A percentile compares a stretch with the other conserved stretches of the same genome.
Evolutionary conservation across 1,140 invertebrate species (phyloP).

Genomic region (Cyclina sinensis): DNA sequence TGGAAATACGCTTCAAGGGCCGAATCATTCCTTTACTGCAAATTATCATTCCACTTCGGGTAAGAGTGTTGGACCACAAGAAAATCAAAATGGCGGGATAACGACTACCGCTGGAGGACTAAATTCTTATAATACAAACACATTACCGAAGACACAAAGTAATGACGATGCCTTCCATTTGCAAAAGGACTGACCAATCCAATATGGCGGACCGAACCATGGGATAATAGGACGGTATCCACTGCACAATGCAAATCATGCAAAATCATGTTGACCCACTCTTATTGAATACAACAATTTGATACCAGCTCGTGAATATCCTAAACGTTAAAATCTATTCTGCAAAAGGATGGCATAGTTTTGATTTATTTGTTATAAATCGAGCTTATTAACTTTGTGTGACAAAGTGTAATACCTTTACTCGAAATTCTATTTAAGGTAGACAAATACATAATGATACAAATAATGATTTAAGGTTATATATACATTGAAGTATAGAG

Average conservation of each 20-base stretch:
- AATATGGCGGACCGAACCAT: slow-evolving; percentile 42
- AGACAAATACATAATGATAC: too few species aligned
- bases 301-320: slow-evolving; percentile 74
- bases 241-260: slow-evolving; percentile 64
- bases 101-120: slow-evolving; percentile 61
- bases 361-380: too few species aligned
- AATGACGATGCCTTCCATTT: slow-evolving; percentile 39
- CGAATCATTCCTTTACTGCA: slow-evolving; percentile 40
- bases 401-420: too few species aligned
- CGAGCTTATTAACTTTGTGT: too few species aligned
- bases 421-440: too few species aligned
- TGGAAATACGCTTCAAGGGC: neutral
- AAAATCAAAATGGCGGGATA: slow-evolving; percentile 65
- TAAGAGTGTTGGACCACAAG: neutral
- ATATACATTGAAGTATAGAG: too few species aligned
- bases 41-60: slow-evolving; percentile 49
- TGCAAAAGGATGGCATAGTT: too few species aligned
- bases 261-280: slow-evolving; percentile 74
- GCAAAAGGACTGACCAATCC: slow-evolving; percentile 64
- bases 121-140: slow-evolving; percentile 50
- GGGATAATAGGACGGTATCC: slow-evolving; percentile 58
- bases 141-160: slow-evolving; percentile 51
- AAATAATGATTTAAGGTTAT: too few species aligned
- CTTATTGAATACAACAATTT: slow-evolving; percentile 77
- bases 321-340: neutral